Conservation (phyloP, 2,797 vertebrate genomes). For the Tachyglossus aculeatus region DNA sequence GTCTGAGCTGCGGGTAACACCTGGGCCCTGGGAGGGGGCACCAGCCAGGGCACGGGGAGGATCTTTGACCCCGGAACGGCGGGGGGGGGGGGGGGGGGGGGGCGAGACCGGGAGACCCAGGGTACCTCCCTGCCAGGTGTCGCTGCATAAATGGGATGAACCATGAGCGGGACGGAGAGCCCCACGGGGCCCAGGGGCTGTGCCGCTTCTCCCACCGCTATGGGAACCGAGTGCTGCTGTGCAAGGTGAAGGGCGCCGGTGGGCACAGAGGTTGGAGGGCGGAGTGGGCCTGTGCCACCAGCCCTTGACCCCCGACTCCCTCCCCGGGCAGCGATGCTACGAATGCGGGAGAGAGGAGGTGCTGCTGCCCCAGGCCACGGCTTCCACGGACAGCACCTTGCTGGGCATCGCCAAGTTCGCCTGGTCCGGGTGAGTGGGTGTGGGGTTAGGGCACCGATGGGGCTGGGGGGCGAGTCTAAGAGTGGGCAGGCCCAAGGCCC, state of each 20-base stretch:
- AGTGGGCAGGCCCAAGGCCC: background rate
- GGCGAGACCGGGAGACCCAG: fast-evolving
- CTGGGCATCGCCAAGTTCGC: too few relatives aligned
- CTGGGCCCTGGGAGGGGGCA: background rate
- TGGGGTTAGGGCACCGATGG: background rate
- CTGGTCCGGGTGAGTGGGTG: background rate
- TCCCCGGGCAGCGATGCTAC: background rate
- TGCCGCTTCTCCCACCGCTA: too few relatives aligned
- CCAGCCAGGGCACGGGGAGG: background rate
- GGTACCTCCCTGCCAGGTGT: constrained; percentile 65
- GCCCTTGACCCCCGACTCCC: background rate
- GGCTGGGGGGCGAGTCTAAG: too few relatives aligned
- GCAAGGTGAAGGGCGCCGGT: background rate
- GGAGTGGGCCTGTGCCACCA: background rate
- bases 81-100: constrained; percentile 28
- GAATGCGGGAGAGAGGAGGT: background rate
- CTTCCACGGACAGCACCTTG: too few relatives aligned
- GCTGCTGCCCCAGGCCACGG: background rate
- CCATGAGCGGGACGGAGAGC: constrained; percentile 75
- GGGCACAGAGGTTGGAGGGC: background rate
- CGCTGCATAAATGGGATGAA: constrained; percentile 85
- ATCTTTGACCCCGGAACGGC: background rate
- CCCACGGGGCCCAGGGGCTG: constrained; percentile 74
- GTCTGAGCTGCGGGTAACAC: constrained; percentile 86
- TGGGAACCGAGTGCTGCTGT: background rate